Conservation (phyloP, 2,888 invertebrate genomes). For the Microdon myrmicae region DNA sequence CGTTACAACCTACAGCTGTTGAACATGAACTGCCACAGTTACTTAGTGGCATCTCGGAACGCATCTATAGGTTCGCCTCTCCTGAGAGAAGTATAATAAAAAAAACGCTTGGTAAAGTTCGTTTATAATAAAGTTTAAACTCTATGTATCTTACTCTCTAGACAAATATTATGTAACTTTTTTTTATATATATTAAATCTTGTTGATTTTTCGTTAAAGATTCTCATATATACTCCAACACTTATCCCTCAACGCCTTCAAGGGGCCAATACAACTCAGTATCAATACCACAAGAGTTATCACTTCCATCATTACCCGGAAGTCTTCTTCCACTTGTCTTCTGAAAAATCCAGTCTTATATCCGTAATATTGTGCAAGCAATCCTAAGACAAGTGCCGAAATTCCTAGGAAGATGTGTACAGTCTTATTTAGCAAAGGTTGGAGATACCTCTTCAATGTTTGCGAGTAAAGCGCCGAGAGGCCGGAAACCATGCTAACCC, state of each 20-base stretch:
- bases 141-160: conserved; percentile 9
- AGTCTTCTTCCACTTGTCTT: conserved; percentile 52
- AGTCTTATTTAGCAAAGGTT: conserved; percentile 59
- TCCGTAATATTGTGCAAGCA: conserved; percentile 61
- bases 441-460: conserved; percentile 44
- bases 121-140: no score
- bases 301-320: conserved; percentile 56
- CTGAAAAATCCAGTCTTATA: conserved; percentile 58
- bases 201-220: neutral
- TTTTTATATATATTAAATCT: no score
- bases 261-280: conserved; percentile 57
- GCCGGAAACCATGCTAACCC: conserved; percentile 58
- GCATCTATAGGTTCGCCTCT: no score
- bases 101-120: no score
- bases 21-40: no score
- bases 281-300: conserved; percentile 57
- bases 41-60: no score
- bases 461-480: conserved; percentile 56
- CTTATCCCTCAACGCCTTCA: conserved; percentile 58
- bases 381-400: conserved; percentile 57
- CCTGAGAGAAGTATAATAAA: no score
- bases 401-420: conserved; percentile 59
- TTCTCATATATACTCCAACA: conserved; percentile 8
- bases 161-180: neutral
- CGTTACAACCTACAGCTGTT: no score